These are phyloP conservation scores for Trigoniulus corallinus DNA, from an alignment of 1,140 invertebrate species.

Conservation along the genomic window DNA sequence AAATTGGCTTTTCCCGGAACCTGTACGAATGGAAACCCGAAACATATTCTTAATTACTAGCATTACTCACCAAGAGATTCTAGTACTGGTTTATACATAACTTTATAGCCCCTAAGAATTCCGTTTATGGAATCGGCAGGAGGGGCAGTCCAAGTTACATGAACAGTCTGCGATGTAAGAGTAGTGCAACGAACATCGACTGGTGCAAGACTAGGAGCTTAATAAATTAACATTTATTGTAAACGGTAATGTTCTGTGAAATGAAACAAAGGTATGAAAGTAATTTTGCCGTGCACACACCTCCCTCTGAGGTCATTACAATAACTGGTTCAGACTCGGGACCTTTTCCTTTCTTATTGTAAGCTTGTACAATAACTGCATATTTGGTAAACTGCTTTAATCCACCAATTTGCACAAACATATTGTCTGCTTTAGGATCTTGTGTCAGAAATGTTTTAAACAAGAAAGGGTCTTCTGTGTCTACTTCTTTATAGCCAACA, in stretches of 20 bases:
- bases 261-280: neutral
- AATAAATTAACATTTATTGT: conserved; percentile 3
- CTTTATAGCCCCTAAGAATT: conserved; percentile 69
- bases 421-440: conserved; percentile 5
- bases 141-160: conserved; percentile 65
- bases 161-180: conserved; percentile 59
- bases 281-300: too few species aligned
- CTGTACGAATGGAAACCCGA: too few species aligned
- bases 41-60: too few species aligned
- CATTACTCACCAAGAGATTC: neutral
- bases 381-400: conserved; percentile 37
- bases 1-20: too few species aligned
- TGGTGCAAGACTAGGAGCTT: conserved; percentile 58
- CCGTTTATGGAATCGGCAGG: conserved; percentile 60
- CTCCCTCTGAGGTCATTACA: conserved; percentile 61
- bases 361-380: conserved; percentile 31
- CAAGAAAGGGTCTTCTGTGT: conserved; percentile 18
- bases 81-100: conserved; percentile 36
- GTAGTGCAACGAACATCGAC: conserved; percentile 48
- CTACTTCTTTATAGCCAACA: conserved; percentile 24
- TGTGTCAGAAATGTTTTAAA: conserved; percentile 13
- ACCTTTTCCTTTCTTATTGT: conserved; percentile 36
- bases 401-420: conserved; percentile 31
- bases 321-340: conserved; percentile 53
- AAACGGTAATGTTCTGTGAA: neutral